phyloP scores from a whole-genome alignment of 2,797 vertebrate species.

The Gambelia wislizenii region DNA sequence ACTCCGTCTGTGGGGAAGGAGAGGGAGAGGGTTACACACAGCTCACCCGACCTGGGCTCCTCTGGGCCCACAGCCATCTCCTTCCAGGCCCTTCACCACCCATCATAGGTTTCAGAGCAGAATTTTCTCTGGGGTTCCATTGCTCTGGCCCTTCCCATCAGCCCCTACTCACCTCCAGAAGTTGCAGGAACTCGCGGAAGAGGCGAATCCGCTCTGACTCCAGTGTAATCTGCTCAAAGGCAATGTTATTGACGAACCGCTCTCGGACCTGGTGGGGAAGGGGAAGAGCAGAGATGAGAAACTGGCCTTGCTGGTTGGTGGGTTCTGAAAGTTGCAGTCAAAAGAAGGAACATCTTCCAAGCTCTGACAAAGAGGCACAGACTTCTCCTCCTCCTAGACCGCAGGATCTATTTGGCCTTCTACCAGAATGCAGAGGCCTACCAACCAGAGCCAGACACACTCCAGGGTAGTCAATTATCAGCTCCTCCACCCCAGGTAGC shows the following conservation, averaged over 20 bases:
- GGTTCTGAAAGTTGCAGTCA: too few species aligned
- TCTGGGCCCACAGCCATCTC: neutral
- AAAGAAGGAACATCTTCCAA: too few species aligned
- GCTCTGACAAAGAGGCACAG: neutral
- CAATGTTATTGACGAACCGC: conserved; percentile 77
- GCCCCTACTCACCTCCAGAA: conserved; percentile 73
- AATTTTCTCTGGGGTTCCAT: neutral
- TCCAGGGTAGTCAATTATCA: too few species aligned
- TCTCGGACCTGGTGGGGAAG: conserved; percentile 76
- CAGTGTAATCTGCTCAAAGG: conserved; percentile 81
- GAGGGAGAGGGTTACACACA: neutral
- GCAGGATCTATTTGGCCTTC: neutral
- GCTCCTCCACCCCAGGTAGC: too few species aligned
- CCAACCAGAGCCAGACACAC: too few species aligned
- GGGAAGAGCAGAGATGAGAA: neutral
- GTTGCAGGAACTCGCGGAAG: conserved; percentile 79
- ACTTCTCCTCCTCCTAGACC: neutral
- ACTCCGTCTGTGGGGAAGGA: conserved; percentile 69
- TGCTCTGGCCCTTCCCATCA: neutral
- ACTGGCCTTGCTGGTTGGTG: too few species aligned
- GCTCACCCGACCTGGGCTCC: neutral
- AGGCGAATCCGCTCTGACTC: conserved; percentile 82
- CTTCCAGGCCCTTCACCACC: neutral
- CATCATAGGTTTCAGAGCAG: neutral
- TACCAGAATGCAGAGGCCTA: neutral